Conservation (phyloP, 2,888 invertebrate genomes). For the Chaitophorus viminalis region DNA sequence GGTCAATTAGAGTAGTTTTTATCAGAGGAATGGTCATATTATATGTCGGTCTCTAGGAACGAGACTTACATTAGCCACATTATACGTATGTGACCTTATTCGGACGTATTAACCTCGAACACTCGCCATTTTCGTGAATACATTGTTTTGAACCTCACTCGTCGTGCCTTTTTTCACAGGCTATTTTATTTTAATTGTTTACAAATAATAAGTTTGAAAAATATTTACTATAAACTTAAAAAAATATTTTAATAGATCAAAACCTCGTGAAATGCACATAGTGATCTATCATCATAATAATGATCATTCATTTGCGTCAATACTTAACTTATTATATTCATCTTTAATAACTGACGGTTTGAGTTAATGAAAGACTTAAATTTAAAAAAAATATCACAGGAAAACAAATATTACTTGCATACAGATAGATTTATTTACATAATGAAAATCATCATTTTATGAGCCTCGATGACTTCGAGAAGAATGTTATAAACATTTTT, state of each 20-base stretch:
- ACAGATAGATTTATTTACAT: too few relatives aligned
- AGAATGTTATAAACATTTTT: too few relatives aligned
- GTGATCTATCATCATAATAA: too few relatives aligned
- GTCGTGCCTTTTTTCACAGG: neutral
- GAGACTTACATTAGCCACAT: neutral
- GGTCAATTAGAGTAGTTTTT: conserved; percentile 30
- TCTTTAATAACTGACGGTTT: too few relatives aligned
- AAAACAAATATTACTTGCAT: too few relatives aligned
- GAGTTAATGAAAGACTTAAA: too few relatives aligned
- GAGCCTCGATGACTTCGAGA: too few relatives aligned
- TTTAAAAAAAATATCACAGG: too few relatives aligned
- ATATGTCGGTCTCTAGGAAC: neutral
- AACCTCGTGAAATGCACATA: neutral
- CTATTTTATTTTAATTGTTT: conserved; percentile 3
- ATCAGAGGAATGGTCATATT: conserved; percentile 2
- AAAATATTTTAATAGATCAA: neutral
- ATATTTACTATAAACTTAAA: neutral
- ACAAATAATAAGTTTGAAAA: neutral
- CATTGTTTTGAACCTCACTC: neutral
- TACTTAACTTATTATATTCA: too few relatives aligned
- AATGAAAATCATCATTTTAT: too few relatives aligned
- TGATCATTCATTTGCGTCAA: too few relatives aligned
- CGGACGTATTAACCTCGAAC: neutral
- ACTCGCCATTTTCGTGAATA: neutral
- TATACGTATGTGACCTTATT: too few relatives aligned